Evolutionary conservation across 2,113 vertebrate species (phyloP).

Genomic region (Mus pahari): DNA sequence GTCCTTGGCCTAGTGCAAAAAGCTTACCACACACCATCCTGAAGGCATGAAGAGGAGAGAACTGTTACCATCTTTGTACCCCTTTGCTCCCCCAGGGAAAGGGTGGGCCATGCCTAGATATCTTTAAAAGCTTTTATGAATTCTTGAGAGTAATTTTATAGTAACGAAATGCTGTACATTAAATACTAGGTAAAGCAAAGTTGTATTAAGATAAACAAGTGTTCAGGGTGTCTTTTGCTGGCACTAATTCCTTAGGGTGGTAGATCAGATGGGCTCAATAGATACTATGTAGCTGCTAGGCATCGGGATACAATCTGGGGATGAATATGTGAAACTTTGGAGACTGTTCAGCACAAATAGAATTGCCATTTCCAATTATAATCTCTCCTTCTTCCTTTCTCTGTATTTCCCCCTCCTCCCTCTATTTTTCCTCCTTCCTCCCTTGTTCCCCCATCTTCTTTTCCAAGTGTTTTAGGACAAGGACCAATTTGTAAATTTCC

Average conservation of each 20-base stretch:
- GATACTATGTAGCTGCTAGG: not conserved
- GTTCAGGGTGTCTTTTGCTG: not conserved
- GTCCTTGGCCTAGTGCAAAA: not conserved
- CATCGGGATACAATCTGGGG: not conserved
- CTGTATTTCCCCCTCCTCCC: not conserved
- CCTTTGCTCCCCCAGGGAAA: not conserved
- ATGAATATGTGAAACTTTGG: not conserved
- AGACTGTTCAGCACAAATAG: not conserved
- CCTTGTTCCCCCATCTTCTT: not conserved
- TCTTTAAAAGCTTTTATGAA: conserved; percentile 11
- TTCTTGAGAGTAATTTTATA: not conserved
- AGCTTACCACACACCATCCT: accelerated
- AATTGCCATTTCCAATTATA: not conserved
- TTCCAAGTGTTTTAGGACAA: not conserved
- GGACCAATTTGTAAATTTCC: not conserved
- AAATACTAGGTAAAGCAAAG: not conserved
- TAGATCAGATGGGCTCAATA: not conserved
- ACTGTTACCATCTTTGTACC: not conserved
- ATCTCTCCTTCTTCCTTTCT: not conserved
- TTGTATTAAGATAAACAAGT: not conserved
- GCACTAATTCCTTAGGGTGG: not conserved
- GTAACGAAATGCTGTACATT: not conserved
- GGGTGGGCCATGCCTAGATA: not conserved
- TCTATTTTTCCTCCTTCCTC: not conserved
- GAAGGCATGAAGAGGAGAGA: not conserved